Evolutionary conservation across 2,113 vertebrate genomes (phyloP), one percentile per base, ranked within the genome.

Genomic region (Oreochromis tanganicae): DNA sequence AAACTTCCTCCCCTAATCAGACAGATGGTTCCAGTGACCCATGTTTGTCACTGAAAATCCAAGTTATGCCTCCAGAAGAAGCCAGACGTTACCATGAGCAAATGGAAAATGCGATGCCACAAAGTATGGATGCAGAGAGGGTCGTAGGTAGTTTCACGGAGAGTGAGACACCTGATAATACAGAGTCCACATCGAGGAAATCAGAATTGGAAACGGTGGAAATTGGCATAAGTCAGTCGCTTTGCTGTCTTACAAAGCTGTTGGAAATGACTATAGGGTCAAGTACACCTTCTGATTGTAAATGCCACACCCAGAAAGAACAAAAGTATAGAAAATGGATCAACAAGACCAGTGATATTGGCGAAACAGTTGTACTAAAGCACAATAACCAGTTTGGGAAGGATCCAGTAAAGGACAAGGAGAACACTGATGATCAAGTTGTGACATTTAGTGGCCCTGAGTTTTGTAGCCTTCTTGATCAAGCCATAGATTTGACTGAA

Each of bases 201-300:
- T 7, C 61, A 34, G 19, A 78, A 17, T 4, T 3, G 21, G 14
- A 83, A 17, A 55, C 32, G 1, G n/a, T 48, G 5, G 2, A 24
- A 5, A 5, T 29, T 4, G 7, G 24, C 17, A 9, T 80, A n/a
- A 21, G 94, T 14, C 27, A 94, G 7, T 16, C 81, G 17, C 24
- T 92, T 87, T 96, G 96, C 89, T 96, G 96, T 75, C 9, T 96
- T 71, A n/a, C 32, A 50, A 91, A 38, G 81, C 95, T 91, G 89
- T 41, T 93, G 13, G 81, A 94, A 79, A 24, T 50, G 2, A 19
- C 91, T 41, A 29, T 5, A 6, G 88, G 84, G 36, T 38, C 55
- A 54, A 24, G 21, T 4, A 36, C 5, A 2, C 2, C 21, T 4
- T 84, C 24, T 12, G 5, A 5, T 3, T 87, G 79, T 24, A 89